These are phyloP conservation scores for Zaprionus lineosus DNA, from an alignment of 2,888 invertebrate species.

Conservation along the genomic window DNA sequence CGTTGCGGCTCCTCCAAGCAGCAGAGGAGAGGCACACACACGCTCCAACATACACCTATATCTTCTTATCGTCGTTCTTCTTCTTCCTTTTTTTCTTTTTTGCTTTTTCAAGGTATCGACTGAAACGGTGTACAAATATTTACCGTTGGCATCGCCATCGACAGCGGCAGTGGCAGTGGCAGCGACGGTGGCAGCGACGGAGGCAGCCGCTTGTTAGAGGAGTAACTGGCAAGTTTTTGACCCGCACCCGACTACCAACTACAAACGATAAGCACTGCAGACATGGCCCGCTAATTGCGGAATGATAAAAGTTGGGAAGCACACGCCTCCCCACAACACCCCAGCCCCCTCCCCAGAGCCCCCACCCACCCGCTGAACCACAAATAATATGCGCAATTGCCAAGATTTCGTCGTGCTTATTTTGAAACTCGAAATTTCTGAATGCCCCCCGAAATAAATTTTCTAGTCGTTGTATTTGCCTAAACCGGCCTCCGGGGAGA, in stretches of 20 bases:
- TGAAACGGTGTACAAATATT: slow-evolving; percentile 70
- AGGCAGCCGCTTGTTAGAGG: slow-evolving; percentile 54
- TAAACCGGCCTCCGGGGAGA: slow-evolving; percentile 74
- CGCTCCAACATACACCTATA: neutral
- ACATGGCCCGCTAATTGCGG: slow-evolving; percentile 76
- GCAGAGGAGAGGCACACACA: slow-evolving; percentile 15
- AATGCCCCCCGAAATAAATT: slow-evolving; percentile 28
- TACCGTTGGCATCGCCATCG: slow-evolving; percentile 54
- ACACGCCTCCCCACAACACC: slow-evolving; percentile 6
- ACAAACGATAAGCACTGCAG: slow-evolving; percentile 64
- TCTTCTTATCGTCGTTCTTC: slow-evolving; percentile 30
- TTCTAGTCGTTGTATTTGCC: slow-evolving; percentile 48
- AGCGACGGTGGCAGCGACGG: too few species aligned
- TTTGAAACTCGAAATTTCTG: slow-evolving; percentile 30
- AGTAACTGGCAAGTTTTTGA: slow-evolving; percentile 50
- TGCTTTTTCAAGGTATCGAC: slow-evolving; percentile 70
- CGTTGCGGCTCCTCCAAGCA: too few species aligned
- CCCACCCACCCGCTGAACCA: slow-evolving; percentile 9
- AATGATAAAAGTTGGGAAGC: slow-evolving; percentile 66
- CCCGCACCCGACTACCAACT: slow-evolving; percentile 41
- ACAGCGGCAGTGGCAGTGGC: too few species aligned
- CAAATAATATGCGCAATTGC: slow-evolving; percentile 49
- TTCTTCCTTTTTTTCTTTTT: slow-evolving; percentile 28
- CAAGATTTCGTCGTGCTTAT: slow-evolving; percentile 49
- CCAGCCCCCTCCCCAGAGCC: neutral